Base-by-base conservation (phyloP, 2,797 vertebrate species). In the Molothrus aeneus region DNA sequence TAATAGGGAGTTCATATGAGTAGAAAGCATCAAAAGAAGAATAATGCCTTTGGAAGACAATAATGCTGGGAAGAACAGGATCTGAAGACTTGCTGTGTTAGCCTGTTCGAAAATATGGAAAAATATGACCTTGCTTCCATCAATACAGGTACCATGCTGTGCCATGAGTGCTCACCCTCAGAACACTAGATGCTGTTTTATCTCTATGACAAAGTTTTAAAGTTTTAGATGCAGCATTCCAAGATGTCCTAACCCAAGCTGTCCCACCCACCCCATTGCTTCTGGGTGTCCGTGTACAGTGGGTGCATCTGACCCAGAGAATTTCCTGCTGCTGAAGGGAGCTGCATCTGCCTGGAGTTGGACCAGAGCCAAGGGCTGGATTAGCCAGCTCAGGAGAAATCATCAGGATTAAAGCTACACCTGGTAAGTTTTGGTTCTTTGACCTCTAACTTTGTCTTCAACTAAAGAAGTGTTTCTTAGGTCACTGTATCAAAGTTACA, bases 291-390 rank as follows among this genome's bases (percentile, higher is more conserved):
- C n/a, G 51, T 2, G 1, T 22, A 73, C 59, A 28, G 43, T 11
- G 34, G 38, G 53, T 72, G 11, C 47, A 40, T 36, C 34, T 0
- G 0, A 59, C 9, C 12, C 54, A 28, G 2, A 3, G n/a, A 31
- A 25, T 26, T 75, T 92, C 4, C 42, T 72, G 31, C 18, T 24
- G 26, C 20, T 5, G 28, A 38, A 24, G 2, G 2, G 36, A 82
- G 34, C 25, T 1, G 4, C 12, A n/a, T 66, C 28, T 57, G 36
- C 18, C 40, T 53, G 61, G 31, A 86, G 64, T 1, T 4, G 4
- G 38, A 24, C 51, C 48, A 85, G n/a, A 66, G 48, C 10, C 40
- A 66, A 0, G 8, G 36, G 28, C 15, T 89, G 68, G 68, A 80
- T 51, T 48, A 65, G 61, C 22, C 57, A 48, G 1, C n/a, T 26